phyloP scores from a whole-genome alignment of 1,140 invertebrate genomes.

The Heliconius nattereri region DNA sequence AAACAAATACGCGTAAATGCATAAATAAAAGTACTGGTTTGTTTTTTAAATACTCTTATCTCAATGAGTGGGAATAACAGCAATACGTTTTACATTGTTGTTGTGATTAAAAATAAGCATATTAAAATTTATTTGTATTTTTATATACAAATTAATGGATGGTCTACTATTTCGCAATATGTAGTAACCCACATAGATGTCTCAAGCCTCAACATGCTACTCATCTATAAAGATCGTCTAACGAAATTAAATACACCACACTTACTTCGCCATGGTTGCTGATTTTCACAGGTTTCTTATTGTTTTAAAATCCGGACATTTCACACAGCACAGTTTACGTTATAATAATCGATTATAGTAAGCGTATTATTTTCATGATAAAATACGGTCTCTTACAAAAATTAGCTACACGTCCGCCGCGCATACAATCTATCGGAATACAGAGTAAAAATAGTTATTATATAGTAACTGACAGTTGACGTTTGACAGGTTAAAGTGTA shows the following conservation, averaged over 20 bases:
- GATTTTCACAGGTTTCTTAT: neutral
- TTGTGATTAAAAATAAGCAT: neutral
- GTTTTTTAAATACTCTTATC: neutral
- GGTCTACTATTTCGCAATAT: slow-evolving; percentile 19
- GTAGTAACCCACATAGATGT: slow-evolving; percentile 14
- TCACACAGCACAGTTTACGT: slow-evolving; percentile 34
- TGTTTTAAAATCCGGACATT: slow-evolving; percentile 37
- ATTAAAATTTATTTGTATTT: neutral
- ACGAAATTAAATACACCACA: slow-evolving; percentile 35
- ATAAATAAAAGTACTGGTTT: neutral
- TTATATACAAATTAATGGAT: neutral
- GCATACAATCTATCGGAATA: slow-evolving; percentile 10
- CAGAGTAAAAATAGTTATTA: slow-evolving; percentile 32
- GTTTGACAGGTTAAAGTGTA: neutral
- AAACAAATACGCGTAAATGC: neutral
- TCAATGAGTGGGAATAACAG: neutral
- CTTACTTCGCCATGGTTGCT: slow-evolving; percentile 69
- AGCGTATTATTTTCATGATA: slow-evolving; percentile 48
- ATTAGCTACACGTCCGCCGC: slow-evolving; percentile 31
- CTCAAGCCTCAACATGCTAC: slow-evolving; percentile 21
- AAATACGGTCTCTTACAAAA: slow-evolving; percentile 25
- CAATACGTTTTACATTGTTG: neutral
- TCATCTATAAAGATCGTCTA: slow-evolving; percentile 24
- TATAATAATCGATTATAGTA: slow-evolving; percentile 47
- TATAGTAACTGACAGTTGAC: neutral